Evolutionary conservation across 2,797 vertebrate genomes (phyloP), one percentile per base, ranked within the genome.

Genomic region (Poecilia gillii): DNA sequence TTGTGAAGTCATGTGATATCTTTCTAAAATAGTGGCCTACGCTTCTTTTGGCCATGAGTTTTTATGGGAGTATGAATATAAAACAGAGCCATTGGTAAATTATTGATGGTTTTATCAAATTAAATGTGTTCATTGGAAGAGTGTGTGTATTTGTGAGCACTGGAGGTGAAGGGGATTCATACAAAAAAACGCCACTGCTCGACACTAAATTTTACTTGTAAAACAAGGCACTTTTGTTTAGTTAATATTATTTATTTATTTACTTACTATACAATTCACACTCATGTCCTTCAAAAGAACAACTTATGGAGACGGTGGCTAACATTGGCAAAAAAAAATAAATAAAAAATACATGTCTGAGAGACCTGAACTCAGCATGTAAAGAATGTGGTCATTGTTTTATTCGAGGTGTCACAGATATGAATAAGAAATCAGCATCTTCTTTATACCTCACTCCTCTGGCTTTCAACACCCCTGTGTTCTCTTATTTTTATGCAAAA

Each of bases 401-500:
- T 85, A 88, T 84, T 85, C 83, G 90, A 91, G 80, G 85, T 88
- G 85, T 90, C 91, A 87, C 87, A 91, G 84, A 85, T 81, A 87
- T 89, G 90, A 91, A 94, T 93, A 91, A 84, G 88, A 89, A 91
- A 92, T 91, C 82, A 85, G 79, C 79, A 75, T 87, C 81, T 81
- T 90, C 85, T 79, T 86, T 86, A 81, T 6, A 84, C 80, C 80
- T 88, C 87, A 59, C 83, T 94, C 91, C 91, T 80, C 78, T 73
- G 84, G 90, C 82, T 76, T 87, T 79, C 70, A 57, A 77, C 75
- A 14, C 88, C 86, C 87, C 74, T 77, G 28, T 87, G 86, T 87
- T 81, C 87, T 88, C 92, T 94, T 91, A 85, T 95, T 91, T 93
- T 92, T 92, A 94, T 94, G 92, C 94, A 94, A 95, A 95, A 91